phyloP scores from a whole-genome alignment of 2,888 invertebrate genomes.

The Ennomos fuscantarius region DNA sequence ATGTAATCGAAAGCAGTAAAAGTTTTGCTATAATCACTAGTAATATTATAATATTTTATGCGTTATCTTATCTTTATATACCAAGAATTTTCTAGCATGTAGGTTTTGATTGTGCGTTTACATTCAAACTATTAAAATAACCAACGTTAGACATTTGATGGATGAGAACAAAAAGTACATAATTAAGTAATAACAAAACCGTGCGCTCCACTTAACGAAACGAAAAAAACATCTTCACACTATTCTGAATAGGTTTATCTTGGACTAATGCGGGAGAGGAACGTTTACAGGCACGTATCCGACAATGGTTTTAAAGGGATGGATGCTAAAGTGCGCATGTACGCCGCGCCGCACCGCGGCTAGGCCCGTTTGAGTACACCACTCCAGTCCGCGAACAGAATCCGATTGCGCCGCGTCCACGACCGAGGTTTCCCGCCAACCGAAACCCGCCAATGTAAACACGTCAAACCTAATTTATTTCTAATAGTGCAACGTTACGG shows the following conservation, averaged over 20 bases:
- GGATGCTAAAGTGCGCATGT: constrained; percentile 76
- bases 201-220: neutral
- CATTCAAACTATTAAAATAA: no score
- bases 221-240: constrained; percentile 45
- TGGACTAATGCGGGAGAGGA: constrained; percentile 65
- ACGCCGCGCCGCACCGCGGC: constrained; percentile 61
- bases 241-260: constrained; percentile 68
- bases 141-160: no score
- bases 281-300: constrained; percentile 69
- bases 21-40: no score
- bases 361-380: constrained; percentile 51
- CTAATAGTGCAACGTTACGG: constrained; percentile 43
- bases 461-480: constrained; percentile 47
- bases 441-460: constrained; percentile 58
- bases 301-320: constrained; percentile 70
- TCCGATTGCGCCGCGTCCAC: constrained; percentile 56
- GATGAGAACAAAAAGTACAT: no score
- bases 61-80: no score
- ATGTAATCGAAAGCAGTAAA: no score
- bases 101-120: no score
- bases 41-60: no score
- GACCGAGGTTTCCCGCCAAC: constrained; percentile 45
- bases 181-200: neutral
- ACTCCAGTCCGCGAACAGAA: constrained; percentile 67
- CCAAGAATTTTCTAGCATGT: no score